Base-by-base conservation (phyloP, 1,140 invertebrate species). In the Stegodyphus mimosarum region DNA sequence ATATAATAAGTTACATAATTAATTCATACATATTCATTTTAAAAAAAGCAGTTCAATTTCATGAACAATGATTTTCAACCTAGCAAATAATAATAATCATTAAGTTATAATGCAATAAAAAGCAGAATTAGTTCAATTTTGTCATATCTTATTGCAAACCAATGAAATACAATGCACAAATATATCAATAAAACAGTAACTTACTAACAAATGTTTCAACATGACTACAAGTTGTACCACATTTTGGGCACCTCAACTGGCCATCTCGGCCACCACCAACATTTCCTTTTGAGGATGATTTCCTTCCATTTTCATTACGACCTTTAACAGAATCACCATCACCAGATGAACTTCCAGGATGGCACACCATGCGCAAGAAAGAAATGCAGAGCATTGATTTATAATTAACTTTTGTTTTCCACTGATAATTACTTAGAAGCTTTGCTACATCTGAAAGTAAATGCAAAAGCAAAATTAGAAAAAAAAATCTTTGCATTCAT, bases 131-230 rank as follows among this genome's bases (percentile, higher is more conserved):
- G 18, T 18, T 10, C 7, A 18, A 69, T 18, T 18, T 69, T 18
- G 18, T 17, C 15, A 33, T 33, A 33, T 18, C 10, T 69, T 11
- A 50, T 7, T 63, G 50, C 13, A 72, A 64, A 50, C 67, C 6
- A 83, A 86, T 72, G 33, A 69, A 76, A n/a, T n/a, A 73, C 11
- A 53, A 64, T 10, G 15, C 67, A 11, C 15, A 10, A 1, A 17
- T 48, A 70, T 70, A 13, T 70, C 86, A 7, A n/a, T 48, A 50
- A 1, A 67, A 6, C 9, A 78, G n/a, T 18, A 33, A 93, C 94
- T 93, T 91, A 94, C 96, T 97, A 88, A 98, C 96, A 92, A 98
- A 98, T 7, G 97, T 98, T 92, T 98, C 97, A 76, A 98, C 96
- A 91, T 98, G 96, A 13, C 96, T 97, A 91, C 97, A 98, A 76